phyloP scores from a whole-genome alignment of 2,797 vertebrate genomes.

The Falco peregrinus region DNA sequence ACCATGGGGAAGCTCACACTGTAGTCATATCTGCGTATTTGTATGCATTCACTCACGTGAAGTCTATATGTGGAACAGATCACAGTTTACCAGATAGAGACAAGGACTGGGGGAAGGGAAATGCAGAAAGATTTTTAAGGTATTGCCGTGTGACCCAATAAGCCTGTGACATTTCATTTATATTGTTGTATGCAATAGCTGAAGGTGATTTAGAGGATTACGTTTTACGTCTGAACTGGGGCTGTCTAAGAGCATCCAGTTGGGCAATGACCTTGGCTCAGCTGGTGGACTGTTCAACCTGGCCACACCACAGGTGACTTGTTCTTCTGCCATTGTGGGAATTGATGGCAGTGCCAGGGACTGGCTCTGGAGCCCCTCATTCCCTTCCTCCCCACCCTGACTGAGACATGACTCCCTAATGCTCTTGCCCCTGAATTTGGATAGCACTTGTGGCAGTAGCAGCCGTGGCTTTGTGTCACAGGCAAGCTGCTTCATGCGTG shows the following conservation, averaged over 20 bases:
- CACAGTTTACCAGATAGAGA: neutral
- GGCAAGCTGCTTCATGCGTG: neutral
- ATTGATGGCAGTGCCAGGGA: neutral
- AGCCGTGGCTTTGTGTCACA: neutral
- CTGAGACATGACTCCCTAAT: neutral
- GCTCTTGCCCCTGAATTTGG: neutral
- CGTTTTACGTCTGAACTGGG: neutral
- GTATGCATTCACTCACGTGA: neutral
- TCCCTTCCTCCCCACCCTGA: neutral
- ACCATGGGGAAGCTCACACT: neutral
- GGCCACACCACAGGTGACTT: neutral
- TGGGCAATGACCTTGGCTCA: neutral
- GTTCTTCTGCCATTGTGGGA: neutral
- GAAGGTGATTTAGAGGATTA: neutral
- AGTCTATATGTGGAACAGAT: neutral
- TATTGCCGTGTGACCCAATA: accelerated
- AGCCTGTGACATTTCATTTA: neutral
- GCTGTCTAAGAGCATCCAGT: neutral
- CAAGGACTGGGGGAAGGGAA: neutral
- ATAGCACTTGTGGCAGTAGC: neutral
- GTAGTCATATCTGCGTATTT: neutral
- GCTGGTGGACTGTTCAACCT: neutral
- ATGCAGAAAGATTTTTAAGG: neutral
- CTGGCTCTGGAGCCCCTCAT: neutral
- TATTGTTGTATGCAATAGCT: neutral